Evolutionary conservation across 37 sponge, comb jelly and placozoan genomes (phyloP), one percentile per base, ranked within the genome.

Genomic region (Beroe forskalii): DNA sequence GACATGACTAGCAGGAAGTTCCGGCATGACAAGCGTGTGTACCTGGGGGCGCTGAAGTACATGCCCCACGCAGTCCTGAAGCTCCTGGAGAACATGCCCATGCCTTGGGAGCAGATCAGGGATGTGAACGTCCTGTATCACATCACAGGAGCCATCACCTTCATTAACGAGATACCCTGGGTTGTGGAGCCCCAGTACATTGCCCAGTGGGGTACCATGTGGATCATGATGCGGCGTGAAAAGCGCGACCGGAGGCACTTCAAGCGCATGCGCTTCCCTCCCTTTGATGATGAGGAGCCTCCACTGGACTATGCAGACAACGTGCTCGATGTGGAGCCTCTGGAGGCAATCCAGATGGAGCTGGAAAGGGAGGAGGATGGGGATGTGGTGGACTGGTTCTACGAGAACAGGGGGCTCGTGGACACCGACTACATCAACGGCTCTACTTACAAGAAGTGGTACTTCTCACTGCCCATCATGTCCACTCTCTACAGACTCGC

Each of bases 121-220:
- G 97, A 96, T 67, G 97, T 98, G 22, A 63, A 93, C 32, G 96
- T 96, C 42, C 60, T 98, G 20, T 98, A 98, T 66, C 99, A 98
- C 92, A 98, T 98, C 83, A 98, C 99, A 20, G 99, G 99, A 32
- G 99, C 99, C 67, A 98, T 98, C 93, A 94, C 97, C 35, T 98
- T 98, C 92, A 92, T 98, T 35, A 98, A 98, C 60, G 99, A 98
- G 91, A 98, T 98, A 24, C 99, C 99, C 20, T 98, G 97, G 97
- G 97, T 96, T 23, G 92, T 94, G 3, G 99, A 98, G 90, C 99
- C 99, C 0, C 62, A 96, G 55, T 98, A 96, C 93, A 95, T 96
- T 0, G 97, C 99, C 8, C 99, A 98, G 92, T 98, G 99, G 99
- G 99, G 99, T 41, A 95, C 96, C 22, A 98, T 98, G 99, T 98